A percentile compares a stretch with the other conserved stretches of the same genome.
phyloP scores from a whole-genome alignment of 2,113 vertebrate species.

The Porphyrio hochstetteri region DNA sequence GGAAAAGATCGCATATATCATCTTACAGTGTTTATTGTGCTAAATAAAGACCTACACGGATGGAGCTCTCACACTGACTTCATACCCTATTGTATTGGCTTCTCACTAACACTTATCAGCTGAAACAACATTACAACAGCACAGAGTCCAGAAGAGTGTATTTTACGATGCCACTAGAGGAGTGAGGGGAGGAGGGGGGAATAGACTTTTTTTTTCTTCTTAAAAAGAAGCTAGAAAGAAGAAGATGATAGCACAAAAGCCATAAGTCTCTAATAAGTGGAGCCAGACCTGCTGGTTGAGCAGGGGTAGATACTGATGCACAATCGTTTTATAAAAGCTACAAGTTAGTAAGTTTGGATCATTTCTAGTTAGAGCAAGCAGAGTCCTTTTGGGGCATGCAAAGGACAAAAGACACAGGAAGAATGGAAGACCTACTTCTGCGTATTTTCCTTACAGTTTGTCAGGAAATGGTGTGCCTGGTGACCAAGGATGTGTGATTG shows the following conservation, averaged over 20 bases:
- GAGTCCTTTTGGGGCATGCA: neutral
- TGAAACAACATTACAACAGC: conserved; percentile 28
- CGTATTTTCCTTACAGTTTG: neutral
- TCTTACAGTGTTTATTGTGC: conserved; percentile 18
- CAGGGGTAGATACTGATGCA: neutral
- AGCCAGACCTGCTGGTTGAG: neutral
- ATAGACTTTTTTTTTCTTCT: neutral
- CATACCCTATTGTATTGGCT: conserved; percentile 5
- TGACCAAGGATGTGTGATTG: neutral
- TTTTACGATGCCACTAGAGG: conserved; percentile 21
- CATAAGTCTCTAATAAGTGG: neutral
- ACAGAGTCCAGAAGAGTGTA: neutral
- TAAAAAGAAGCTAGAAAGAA: neutral
- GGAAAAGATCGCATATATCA: conserved; percentile 38
- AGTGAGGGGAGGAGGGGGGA: neutral
- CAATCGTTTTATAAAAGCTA: neutral
- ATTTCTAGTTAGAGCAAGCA: neutral
- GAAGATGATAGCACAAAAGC: neutral
- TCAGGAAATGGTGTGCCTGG: neutral
- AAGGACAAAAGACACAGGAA: neutral
- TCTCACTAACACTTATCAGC: conserved; percentile 45
- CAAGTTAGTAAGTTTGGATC: neutral
- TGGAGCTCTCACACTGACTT: conserved; percentile 24
- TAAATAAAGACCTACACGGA: conserved; percentile 18
- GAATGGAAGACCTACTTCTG: neutral